These are phyloP conservation scores for Nasonia oneida DNA, from an alignment of 2,888 invertebrate genomes.

Conservation along the genomic window DNA sequence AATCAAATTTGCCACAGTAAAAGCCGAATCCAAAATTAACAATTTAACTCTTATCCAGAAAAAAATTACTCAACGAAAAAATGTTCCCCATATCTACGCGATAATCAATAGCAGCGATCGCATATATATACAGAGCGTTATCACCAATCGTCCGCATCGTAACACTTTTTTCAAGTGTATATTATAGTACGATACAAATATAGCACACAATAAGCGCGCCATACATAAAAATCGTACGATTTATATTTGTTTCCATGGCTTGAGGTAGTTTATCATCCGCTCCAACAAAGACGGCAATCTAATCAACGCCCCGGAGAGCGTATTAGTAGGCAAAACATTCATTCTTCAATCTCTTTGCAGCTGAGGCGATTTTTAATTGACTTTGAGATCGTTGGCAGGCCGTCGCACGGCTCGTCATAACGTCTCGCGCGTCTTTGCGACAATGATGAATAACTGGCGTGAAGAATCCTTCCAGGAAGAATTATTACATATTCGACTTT, in stretches of 20 bases:
- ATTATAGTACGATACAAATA: not conserved
- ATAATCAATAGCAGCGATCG: not conserved
- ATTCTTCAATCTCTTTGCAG: conserved; percentile 18
- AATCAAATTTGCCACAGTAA: too few species aligned
- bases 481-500: not conserved
- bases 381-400: not conserved
- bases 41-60: too few species aligned
- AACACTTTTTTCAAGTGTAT: not conserved
- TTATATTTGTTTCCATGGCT: not conserved
- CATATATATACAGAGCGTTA: too few species aligned
- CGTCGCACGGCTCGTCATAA: not conserved
- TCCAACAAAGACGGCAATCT: not conserved
- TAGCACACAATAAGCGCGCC: not conserved
- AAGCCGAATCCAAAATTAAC: too few species aligned
- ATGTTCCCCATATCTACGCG: not conserved
- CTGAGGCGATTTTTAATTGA: conserved; percentile 30
- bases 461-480: not conserved
- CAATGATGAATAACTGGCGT: conserved; percentile 22
- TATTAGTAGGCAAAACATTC: not conserved
- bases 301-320: not conserved
- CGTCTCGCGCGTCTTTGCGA: not conserved
- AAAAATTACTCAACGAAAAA: too few species aligned
- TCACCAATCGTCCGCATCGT: not conserved
- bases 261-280: not conserved
- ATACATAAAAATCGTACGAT: not conserved